Evolutionary conservation across 2,113 vertebrate genomes (phyloP).

Genomic region (Sclerurus mexicanus): DNA sequence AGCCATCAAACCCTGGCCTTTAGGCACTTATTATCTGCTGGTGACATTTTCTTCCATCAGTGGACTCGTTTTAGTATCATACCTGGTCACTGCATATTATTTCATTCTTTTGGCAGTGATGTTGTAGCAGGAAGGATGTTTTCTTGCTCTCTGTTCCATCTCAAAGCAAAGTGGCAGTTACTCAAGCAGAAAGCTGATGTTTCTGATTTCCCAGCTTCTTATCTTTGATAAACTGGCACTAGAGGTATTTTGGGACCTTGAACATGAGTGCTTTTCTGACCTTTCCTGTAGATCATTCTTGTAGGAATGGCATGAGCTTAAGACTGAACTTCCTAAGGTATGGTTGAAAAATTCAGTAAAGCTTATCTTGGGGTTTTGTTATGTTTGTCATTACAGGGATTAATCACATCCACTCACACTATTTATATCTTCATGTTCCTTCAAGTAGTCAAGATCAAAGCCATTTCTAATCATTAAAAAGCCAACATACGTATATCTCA

Average conservation of each 20-base stretch:
- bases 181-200: not conserved
- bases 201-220: not conserved
- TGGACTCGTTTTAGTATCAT: not conserved
- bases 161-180: not conserved
- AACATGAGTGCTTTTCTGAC: not conserved
- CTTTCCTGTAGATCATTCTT: not conserved
- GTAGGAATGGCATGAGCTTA: not conserved
- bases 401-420: not conserved
- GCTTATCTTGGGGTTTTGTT: not conserved
- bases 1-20: too few species aligned
- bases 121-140: not conserved
- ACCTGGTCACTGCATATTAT: not conserved
- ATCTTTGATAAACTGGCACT: not conserved
- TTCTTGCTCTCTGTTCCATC: not conserved
- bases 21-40: not conserved
- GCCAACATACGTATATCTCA: not conserved
- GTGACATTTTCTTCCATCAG: not conserved
- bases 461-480: slow-evolving; percentile 26
- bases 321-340: not conserved
- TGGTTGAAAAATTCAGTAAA: not conserved
- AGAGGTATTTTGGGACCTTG: not conserved
- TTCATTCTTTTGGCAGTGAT: not conserved
- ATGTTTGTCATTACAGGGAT: slow-evolving; percentile 18
- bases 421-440: slow-evolving; percentile 41
- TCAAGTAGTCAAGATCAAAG: slow-evolving; percentile 57